phyloP scores from a whole-genome alignment of 1,140 invertebrate species.

The Macrocentrus cingulum region DNA sequence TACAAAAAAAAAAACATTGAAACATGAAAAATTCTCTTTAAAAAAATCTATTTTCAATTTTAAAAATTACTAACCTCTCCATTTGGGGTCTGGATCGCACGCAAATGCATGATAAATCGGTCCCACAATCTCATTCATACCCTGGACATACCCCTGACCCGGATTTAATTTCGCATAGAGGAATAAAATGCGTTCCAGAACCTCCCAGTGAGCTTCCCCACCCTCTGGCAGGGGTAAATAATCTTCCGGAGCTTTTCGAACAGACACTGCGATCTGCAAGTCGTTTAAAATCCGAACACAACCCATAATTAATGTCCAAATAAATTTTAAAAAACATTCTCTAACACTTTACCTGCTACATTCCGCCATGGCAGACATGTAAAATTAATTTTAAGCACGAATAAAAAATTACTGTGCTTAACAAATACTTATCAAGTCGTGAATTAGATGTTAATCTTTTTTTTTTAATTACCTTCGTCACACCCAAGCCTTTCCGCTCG shows the following conservation, averaged over 20 bases:
- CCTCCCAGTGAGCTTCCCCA: slow-evolving; percentile 93
- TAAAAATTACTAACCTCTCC: slow-evolving; percentile 78
- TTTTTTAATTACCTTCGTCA: slow-evolving; percentile 79
- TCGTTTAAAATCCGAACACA: slow-evolving; percentile 11
- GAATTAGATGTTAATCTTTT: too few relatives aligned
- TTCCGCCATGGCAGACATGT: slow-evolving; percentile 27
- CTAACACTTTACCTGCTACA: slow-evolving; percentile 50
- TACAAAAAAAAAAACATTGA: slow-evolving; percentile 4
- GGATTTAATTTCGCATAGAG: slow-evolving; percentile 98
- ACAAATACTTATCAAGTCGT: too few relatives aligned
- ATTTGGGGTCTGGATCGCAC: slow-evolving; percentile 79
- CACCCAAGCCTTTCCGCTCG: slow-evolving; percentile 82
- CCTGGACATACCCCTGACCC: slow-evolving; percentile 96
- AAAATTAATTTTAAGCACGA: too few relatives aligned
- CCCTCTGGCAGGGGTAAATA: slow-evolving; percentile 81
- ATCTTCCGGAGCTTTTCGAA: slow-evolving; percentile 72
- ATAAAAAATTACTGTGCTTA: too few relatives aligned
- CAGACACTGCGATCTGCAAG: slow-evolving; percentile 63
- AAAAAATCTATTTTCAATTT: too few relatives aligned
- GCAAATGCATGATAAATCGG: slow-evolving; percentile 98
- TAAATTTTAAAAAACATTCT: neutral
- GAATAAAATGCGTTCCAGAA: slow-evolving; percentile 95
- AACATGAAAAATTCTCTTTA: too few relatives aligned
- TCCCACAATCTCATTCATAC: slow-evolving; percentile 99
- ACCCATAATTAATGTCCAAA: neutral